Base-by-base conservation (phyloP, 1,140 invertebrate genomes). In the Eumaeus atala region DNA sequence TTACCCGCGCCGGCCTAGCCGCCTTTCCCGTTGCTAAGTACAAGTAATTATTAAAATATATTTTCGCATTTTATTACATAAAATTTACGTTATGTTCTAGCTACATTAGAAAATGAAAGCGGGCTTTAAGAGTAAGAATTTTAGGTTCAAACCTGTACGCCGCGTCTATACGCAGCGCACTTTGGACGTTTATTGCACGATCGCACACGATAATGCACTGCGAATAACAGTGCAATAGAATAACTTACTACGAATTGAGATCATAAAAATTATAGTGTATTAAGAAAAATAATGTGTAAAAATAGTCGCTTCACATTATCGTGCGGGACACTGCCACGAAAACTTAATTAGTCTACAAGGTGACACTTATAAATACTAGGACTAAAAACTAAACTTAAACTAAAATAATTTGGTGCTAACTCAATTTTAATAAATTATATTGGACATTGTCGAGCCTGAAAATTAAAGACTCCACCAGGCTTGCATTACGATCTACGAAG, bases 31-130 rank as follows among this genome's bases (percentile, higher is more conserved):
- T 78, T 62, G 74, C 83, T 83, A 83, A 84, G 72, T 84, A 83
- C 77, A 84, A 77, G 72, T 83, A 77, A 84, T 86, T 87, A 87
- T 84, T 86, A 86, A 86, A 86, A 86, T 86, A 86, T 86, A 86
- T 84, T 80, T 83, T 79, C 77, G 83, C 81, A 86, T 83, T 84
- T 84, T 82, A 84, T 84, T 87, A 87, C 79, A 87, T 84, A 87
- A 84, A 83, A 84, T 87, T 87, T 77, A 87, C 81, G 83, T 87
- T 87, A 83, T 78, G 77, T 72, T 80, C 83, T 86, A 86, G 76
- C 79, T 86, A 86, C 71, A 64, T 83, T 84, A 84, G 77, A 84
- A 83, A 86, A 83, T 63, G 74, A 83, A 86, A 86, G 81, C 83
- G 72, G 83, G 74, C 71, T 67, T 80, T 73, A 81, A 72, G 73